Base-by-base conservation (phyloP, 2,113 vertebrate species). In the Limanda limanda region DNA sequence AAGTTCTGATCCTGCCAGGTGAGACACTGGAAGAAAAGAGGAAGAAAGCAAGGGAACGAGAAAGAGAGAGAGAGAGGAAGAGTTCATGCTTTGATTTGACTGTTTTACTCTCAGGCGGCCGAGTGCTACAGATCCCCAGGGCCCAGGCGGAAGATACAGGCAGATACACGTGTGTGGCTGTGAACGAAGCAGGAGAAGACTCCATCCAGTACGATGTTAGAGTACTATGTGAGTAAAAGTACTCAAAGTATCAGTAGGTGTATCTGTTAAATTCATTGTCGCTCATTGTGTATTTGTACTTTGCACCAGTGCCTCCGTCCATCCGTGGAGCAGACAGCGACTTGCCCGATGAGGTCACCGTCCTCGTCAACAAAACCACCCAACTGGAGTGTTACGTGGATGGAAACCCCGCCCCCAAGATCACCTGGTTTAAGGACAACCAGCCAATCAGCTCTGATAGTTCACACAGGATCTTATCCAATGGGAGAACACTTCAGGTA, bases 161-260 rank as follows among this genome's bases (percentile, higher is more conserved):
- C 12, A 95, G 94, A 58, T 99, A 98, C 14, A 92, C 60, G 0
- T 99, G 98, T 27, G 95, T 98, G 86, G 98, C 98, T 0, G 92
- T 96, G 42, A 99, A 99, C 0, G 98, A 99, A 81, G 98, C 97
- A 0, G 98, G 98, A 73, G 95, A 99, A 83, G 97, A 98, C 88
- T 98, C 97, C 45, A 95, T 99, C 76, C 96, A 96, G 55, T 99
- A 99, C 18, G 89, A 97, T 0, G 79, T 99, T n/a, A 94, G 83
- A 59, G 95, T 99, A 1, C 93, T 98, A 76, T 51, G 47, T 51
- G 47, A 51, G 47, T 51, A 18, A 15, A 51, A 51, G 15, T 51
- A 18, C 47, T 42, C 40, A 42, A 59, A 76, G 27, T 47, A 15
- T 20, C 68, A 57, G 1, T 56, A 56, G 69, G 9, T 68, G 3